These are phyloP conservation scores for Notiomystis cincta DNA, from an alignment of 2,113 vertebrate species.

Conservation along the genomic window DNA sequence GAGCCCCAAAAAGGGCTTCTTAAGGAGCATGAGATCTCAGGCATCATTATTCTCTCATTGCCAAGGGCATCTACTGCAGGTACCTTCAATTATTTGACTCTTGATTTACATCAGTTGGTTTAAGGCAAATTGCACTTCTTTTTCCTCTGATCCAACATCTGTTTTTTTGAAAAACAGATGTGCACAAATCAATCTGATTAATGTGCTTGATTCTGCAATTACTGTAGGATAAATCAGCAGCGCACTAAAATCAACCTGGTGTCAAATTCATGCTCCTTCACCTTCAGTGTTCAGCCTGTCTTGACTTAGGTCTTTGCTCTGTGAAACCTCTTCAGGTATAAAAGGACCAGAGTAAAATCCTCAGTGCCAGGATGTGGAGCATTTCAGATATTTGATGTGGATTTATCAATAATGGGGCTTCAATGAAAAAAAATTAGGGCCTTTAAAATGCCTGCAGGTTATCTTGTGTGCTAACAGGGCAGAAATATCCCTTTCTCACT, in stretches of 20 bases:
- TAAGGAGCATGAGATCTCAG: not conserved
- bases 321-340: not conserved
- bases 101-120: not conserved
- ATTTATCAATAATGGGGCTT: not conserved
- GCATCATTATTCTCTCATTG: not conserved
- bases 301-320: not conserved
- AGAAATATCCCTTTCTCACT: not conserved
- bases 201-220: conserved; percentile 55
- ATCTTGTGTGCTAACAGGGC: not conserved
- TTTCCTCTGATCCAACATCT: conserved; percentile 29
- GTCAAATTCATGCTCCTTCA: not conserved
- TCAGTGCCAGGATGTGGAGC: fast-evolving
- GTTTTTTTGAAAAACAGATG: conserved; percentile 42
- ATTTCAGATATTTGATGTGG: not conserved
- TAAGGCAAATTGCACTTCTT: not conserved
- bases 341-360: not conserved
- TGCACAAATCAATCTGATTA: conserved; percentile 54
- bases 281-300: not conserved
- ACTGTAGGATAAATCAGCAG: conserved; percentile 35
- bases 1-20: not conserved
- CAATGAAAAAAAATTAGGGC: not conserved
- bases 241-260: not conserved
- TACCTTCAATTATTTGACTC: not conserved
- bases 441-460: not conserved
- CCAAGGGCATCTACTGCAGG: not conserved